Evolutionary conservation across 2,113 vertebrate species (phyloP).

Genomic region (Enhydra lutris): DNA sequence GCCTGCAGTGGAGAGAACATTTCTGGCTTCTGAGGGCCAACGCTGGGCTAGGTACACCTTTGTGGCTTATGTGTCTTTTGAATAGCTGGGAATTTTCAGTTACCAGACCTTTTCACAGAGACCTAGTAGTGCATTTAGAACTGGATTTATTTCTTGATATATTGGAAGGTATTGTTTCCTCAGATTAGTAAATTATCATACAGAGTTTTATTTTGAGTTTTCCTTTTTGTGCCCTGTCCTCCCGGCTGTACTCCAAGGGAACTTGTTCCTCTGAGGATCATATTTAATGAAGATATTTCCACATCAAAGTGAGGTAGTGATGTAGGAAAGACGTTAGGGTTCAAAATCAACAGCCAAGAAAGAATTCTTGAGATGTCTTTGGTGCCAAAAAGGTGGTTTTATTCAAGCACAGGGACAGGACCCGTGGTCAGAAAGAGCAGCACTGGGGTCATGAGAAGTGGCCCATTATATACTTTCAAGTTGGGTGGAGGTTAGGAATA

Average conservation of each 20-base stretch:
- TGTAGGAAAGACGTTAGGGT: too few relatives aligned
- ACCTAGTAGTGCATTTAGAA: conserved; percentile 83
- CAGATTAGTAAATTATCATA: conserved; percentile 85
- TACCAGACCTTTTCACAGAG: conserved; percentile 74
- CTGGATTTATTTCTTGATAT: conserved; percentile 87
- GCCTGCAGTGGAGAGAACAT: conserved; percentile 99
- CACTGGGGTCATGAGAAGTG: too few relatives aligned
- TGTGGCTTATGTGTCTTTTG: conserved; percentile 84
- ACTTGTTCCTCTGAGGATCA: conserved; percentile 68
- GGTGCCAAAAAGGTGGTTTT: too few relatives aligned
- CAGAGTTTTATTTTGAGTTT: conserved; percentile 77
- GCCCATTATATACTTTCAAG: too few relatives aligned
- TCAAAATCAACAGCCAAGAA: too few relatives aligned
- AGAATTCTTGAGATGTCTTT: too few relatives aligned
- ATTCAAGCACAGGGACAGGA: too few relatives aligned
- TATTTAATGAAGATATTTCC: conserved; percentile 79
- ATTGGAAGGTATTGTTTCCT: conserved; percentile 82
- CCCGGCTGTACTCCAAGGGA: conserved; percentile 78
- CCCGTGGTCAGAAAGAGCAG: too few relatives aligned
- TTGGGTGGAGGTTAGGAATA: too few relatives aligned
- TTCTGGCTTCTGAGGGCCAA: conserved; percentile 88
- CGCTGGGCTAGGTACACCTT: conserved; percentile 70
- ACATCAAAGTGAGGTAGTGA: conserved; percentile 71
- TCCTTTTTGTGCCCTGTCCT: conserved; percentile 78
- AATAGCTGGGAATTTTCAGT: conserved; percentile 83